These are phyloP conservation scores for Mirza zaza DNA, from an alignment of 2,113 vertebrate species.

Conservation along the genomic window DNA sequence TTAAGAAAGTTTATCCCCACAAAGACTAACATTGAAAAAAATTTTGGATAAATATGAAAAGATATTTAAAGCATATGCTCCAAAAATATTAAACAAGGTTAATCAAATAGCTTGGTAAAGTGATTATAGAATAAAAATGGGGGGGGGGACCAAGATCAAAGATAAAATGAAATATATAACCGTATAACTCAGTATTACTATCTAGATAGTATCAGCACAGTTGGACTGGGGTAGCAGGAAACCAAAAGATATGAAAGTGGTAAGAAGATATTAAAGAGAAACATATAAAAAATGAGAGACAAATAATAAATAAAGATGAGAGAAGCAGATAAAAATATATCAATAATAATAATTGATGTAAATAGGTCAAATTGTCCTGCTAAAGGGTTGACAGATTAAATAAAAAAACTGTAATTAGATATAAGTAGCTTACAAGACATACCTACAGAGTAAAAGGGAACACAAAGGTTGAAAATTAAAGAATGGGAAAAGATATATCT, in stretches of 20 bases:
- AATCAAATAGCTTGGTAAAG: neutral
- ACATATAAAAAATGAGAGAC: neutral
- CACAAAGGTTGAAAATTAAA: neutral
- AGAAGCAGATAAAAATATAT: neutral
- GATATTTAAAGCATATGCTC: neutral
- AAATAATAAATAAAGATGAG: constrained; percentile 9
- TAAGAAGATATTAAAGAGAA: neutral
- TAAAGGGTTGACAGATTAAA: neutral
- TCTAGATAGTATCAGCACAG: neutral
- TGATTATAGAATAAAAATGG: neutral
- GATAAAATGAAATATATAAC: neutral
- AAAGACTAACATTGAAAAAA: neutral
- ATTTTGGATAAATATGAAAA: neutral
- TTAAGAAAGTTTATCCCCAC: neutral
- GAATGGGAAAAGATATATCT: neutral
- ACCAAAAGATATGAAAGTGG: neutral
- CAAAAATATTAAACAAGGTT: neutral
- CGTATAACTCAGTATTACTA: neutral
- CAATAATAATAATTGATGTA: neutral
- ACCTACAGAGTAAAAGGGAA: neutral
- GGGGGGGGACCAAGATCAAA: neutral
- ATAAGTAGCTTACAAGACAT: neutral
- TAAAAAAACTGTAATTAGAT: neutral
- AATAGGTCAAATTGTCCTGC: neutral
- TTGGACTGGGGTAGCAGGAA: neutral